Evolutionary conservation across 2,888 invertebrate genomes (phyloP), one percentile per base, ranked within the genome.

Genomic region (Tenodera sinensis): DNA sequence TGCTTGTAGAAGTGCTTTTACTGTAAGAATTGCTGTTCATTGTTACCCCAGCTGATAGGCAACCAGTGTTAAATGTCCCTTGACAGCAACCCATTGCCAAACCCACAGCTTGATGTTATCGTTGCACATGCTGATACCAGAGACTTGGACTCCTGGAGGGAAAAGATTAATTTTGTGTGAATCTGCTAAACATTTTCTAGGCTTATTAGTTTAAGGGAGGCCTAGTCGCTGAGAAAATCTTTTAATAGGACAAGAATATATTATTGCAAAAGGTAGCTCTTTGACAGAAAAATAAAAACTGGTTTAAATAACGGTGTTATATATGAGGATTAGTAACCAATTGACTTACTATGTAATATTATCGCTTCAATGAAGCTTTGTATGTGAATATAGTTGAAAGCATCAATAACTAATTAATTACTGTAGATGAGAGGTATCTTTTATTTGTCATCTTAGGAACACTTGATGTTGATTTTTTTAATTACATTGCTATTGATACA

Each of bases 281-380:
- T 84, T 88, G 28, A 88, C 30, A 81, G 42, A 30, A 71, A 82
- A 82, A 88, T 1, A 88, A 30, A 30, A 87, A 81, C 34, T 87
- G 87, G n/a, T 87, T 87, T 87, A 87, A 71, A 34, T 87, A 87
- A 87, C 87, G 81, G 9, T 83, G 87, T 83, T 81, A 82, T 87
- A 89, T 85, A 82, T 85, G 85, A 81, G 42, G 83, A 88, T 85
- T 82, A 88, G 84, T 88, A 85, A 85, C 34, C 88, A 81, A 81
- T 88, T 82, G 83, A 34, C 34, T 30, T 88, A 83, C 30, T 89
- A 89, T 83, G 83, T 87, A 89, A 87, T 88, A 89, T 54, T 85
- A 88, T 88, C 83, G 89, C 89, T 89, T 88, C 89, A 89, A 34
- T 88, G 89, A 89, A 89, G 89, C 89, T 89, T 89, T 89, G 27